Evolutionary conservation across 2,888 invertebrate species (phyloP), one percentile per base, ranked within the genome.

Genomic region (Agonopterix arenella): DNA sequence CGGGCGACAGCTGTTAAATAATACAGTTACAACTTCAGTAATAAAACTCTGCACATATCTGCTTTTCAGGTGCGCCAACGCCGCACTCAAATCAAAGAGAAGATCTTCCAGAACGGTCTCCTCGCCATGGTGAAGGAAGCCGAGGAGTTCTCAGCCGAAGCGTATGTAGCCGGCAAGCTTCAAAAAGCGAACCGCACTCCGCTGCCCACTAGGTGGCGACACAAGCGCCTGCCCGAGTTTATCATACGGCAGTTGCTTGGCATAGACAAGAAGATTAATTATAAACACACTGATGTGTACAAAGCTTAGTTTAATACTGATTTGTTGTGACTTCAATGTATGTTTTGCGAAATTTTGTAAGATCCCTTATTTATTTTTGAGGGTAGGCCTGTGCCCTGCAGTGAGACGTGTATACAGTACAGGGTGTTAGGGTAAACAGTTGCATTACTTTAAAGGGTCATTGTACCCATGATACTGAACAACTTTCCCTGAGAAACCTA

Each of bases 21-120:
- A 28, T 28, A 28, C 4, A 28, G 28, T 28, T 7, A 28, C 7
- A 28, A 28, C 1, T 28, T 5, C 5, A 28, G 28, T 28, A 5
- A 5, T 28, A 28, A 28, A 28, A 28, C 2, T 28, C 7, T 5
- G 5, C 7, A 28, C 7, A 28, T 28, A 5, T 28, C 28, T 28
- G 5, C 5, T 28, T 28, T 28, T 7, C 72, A 93, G 92, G 68
- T 92, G 28, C 90, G 92, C 50, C 93, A 93, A 64, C 92, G 91
- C 13, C 91, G 96, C 48, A 93, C 94, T 67, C 83, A 93, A 68
- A 89, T 89, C 45, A 96, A 93, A 70, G 96, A 97, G 69, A 96
- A 94, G 67, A 83, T 77, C 4, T 97, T 96, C 79, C 94, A 96
- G 65, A 93, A 92, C 1, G 90, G 90, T 48, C 84, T 96, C 0